Conservation (phyloP, 2,797 vertebrate species). For the Sus cebifrons region DNA sequence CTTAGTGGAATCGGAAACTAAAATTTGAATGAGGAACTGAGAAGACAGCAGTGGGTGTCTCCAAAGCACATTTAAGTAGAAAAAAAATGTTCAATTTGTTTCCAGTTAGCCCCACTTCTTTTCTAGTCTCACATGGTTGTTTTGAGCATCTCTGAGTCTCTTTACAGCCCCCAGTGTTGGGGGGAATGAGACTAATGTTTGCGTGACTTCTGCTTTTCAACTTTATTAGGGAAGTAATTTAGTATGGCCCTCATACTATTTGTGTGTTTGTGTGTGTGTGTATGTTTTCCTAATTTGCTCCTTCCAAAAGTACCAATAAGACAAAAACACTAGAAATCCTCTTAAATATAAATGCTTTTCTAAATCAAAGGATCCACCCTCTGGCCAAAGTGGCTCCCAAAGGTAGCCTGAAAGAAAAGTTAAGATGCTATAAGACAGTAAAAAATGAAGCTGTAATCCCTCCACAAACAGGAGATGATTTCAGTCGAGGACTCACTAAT, state of each 20-base stretch:
- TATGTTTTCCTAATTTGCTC: not conserved
- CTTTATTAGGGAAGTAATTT: not conserved
- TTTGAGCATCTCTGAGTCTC: not conserved
- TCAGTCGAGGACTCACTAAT: not conserved
- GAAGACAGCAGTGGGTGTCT: not conserved
- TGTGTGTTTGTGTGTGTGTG: not conserved
- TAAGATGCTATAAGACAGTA: not conserved
- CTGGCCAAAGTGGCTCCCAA: not conserved
- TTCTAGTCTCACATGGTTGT: not conserved
- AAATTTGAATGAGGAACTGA: not conserved
- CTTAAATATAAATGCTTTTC: not conserved
- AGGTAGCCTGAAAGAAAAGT: not conserved
- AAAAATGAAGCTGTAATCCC: not conserved
- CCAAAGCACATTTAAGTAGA: not conserved
- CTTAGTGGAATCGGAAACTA: not conserved
- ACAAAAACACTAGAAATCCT: not conserved
- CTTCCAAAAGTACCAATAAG: not conserved
- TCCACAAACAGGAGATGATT: not conserved
- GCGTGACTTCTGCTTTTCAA: not conserved
- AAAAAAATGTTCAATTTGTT: not conserved
- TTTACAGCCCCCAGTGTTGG: not conserved
- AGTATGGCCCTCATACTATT: not conserved
- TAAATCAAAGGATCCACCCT: not conserved
- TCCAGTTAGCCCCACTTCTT: not conserved
- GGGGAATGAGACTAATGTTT: not conserved